Evolutionary conservation across 2,888 invertebrate genomes (phyloP), one percentile per base, ranked within the genome.

Genomic region (Machimus rusticus): DNA sequence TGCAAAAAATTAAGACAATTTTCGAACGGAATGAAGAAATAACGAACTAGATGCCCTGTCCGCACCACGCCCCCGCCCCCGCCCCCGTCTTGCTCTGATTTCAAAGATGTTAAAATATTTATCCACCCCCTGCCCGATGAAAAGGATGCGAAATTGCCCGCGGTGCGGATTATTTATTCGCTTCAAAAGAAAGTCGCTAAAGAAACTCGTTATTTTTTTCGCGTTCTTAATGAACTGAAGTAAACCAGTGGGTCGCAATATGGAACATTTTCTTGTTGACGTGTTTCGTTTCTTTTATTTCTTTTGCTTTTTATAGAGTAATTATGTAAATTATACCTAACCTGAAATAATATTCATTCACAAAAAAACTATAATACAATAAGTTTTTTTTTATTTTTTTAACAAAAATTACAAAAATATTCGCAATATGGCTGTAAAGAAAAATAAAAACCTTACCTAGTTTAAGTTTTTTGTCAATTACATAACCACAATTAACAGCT

Each of bases 1-100:
- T 28, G 46, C 46, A 81, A 84, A 84, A 85, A 82, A 82, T 82
- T 82, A 82, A 82, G 57, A 82, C 51, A 82, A 82, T 57, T 82
- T 82, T 57, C 66, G 57, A 82, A 82, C 57, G 66, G 55, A 82
- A 82, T 57, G 82, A 82, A 66, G 66, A 82, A 82, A 82, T 82
- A 82, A 82, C 82, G 82, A 82, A 66, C 57, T 46, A 14, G 43
- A 14, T 12, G 39, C 23, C 28, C 66, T 28, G 66, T 66, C 12
- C 66, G 12, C 23, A 4, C 23, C 23, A 51, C 66, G 3, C 9
- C 9, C 34, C 57, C 66, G 3, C 9, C 9, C 34, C 57, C 66
- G 31, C 31, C 6, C 12, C 57, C 31, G 57, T 37, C n/a, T 82
- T 57, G 34, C 39, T 82, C 37, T 34, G 57, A 37, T 57, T 82